Evolutionary conservation across 2,888 invertebrate genomes (phyloP).

Genomic region (Mesorhabditis belari): DNA sequence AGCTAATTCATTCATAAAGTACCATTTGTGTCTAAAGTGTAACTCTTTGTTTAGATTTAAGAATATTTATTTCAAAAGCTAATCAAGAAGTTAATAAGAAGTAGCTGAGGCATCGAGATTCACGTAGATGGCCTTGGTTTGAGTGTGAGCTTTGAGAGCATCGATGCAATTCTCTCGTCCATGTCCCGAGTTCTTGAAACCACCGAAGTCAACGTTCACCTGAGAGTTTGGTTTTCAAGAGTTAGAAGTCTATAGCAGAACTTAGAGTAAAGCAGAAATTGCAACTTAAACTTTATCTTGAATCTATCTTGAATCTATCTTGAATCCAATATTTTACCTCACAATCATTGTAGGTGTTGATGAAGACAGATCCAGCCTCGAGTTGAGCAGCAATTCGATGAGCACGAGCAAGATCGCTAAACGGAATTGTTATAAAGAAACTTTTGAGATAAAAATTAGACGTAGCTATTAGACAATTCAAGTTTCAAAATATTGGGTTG

Average conservation of each 20-base stretch:
- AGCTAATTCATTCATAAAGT: too few relatives aligned
- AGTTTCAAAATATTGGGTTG: too few relatives aligned
- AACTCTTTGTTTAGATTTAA: too few relatives aligned
- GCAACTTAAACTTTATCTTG: neutral
- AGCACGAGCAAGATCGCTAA: slow-evolving; percentile 56
- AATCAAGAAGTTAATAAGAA: too few relatives aligned
- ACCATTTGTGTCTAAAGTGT: too few relatives aligned
- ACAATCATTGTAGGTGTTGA: slow-evolving; percentile 61
- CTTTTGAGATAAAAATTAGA: too few relatives aligned
- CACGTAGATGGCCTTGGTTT: slow-evolving; percentile 60
- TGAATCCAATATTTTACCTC: slow-evolving; percentile 51
- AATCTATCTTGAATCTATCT: neutral
- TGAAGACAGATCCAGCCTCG: slow-evolving; percentile 60
- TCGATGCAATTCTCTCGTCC: slow-evolving; percentile 60
- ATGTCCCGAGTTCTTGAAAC: slow-evolving; percentile 58
- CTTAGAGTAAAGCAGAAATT: neutral
- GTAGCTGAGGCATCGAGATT: slow-evolving; percentile 9
- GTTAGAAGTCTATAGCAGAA: neutral
- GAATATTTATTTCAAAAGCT: too few relatives aligned
- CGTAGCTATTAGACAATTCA: neutral
- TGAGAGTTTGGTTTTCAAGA: neutral
- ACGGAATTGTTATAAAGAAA: too few relatives aligned
- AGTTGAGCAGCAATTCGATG: slow-evolving; percentile 57
- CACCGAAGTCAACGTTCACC: slow-evolving; percentile 61
- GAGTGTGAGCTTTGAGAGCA: slow-evolving; percentile 58